Conservation (phyloP, 2,113 vertebrate genomes). For the Notarius quadriscutis region DNA sequence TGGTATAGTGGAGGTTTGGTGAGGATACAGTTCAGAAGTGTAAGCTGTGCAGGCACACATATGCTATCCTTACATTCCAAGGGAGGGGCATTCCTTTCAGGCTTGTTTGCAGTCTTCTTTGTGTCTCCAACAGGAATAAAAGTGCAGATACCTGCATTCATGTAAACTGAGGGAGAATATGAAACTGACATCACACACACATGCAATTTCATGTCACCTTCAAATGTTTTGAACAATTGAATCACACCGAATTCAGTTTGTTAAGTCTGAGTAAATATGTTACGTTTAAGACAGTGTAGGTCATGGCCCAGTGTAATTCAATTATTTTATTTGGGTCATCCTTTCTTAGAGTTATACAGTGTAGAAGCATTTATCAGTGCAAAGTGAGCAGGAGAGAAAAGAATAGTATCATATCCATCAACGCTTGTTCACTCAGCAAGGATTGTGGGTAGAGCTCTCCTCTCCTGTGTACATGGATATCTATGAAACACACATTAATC, state of each 20-base stretch:
- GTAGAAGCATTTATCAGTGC: background rate
- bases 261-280: slow-evolving; percentile 6
- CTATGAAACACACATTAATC: background rate
- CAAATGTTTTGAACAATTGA: background rate
- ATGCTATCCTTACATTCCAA: background rate
- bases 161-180: background rate
- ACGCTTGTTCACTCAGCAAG: background rate
- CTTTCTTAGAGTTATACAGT: background rate
- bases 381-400: background rate
- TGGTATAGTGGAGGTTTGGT: background rate
- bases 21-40: background rate
- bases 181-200: background rate
- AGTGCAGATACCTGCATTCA: slow-evolving; percentile 25
- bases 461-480: background rate
- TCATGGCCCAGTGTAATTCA: slow-evolving; percentile 13
- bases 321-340: background rate
- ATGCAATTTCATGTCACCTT: background rate
- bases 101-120: slow-evolving; percentile 4
- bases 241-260: background rate
- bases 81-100: background rate
- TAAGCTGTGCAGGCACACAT: background rate
- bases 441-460: background rate
- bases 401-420: background rate
- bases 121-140: slow-evolving; percentile 18
- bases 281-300: background rate